phyloP scores from a whole-genome alignment of 2,797 vertebrate genomes.

The Hippopotamyrus pictus region DNA sequence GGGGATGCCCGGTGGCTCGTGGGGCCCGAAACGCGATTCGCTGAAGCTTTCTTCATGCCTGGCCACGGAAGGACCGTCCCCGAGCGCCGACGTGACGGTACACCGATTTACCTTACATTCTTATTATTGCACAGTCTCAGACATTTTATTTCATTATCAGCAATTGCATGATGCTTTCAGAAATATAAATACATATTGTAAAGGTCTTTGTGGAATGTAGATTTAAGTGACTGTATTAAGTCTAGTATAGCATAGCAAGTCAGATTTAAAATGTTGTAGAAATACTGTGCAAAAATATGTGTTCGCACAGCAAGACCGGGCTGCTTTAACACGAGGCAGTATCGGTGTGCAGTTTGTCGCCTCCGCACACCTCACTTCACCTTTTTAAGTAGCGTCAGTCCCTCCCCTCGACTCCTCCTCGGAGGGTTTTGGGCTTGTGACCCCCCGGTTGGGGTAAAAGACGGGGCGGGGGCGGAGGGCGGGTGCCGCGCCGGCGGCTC shows the following conservation, averaged over 20 bases:
- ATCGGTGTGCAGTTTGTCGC: background rate
- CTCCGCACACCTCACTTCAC: constrained; percentile 15
- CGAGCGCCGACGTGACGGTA: background rate
- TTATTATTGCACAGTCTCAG: background rate
- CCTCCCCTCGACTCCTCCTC: constrained; percentile 14
- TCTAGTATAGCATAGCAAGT: background rate
- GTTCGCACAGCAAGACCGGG: background rate
- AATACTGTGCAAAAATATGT: background rate
- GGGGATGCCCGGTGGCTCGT: constrained; percentile 7
- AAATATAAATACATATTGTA: background rate
- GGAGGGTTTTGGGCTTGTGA: background rate
- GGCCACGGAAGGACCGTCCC: background rate
- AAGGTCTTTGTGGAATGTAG: background rate
- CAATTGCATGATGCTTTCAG: background rate
- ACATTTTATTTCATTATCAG: background rate
- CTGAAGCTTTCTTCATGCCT: background rate
- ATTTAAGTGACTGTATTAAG: background rate
- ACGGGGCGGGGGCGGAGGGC: background rate
- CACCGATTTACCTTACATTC: background rate
- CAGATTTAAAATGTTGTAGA: background rate
- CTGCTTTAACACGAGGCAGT: background rate
- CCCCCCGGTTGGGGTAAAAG: constrained; percentile 5
- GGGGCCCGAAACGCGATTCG: background rate
- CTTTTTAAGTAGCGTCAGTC: constrained; percentile 11
- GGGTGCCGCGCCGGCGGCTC: background rate